phyloP scores from a whole-genome alignment of 1,140 invertebrate species.

The Triops cancriformis region DNA sequence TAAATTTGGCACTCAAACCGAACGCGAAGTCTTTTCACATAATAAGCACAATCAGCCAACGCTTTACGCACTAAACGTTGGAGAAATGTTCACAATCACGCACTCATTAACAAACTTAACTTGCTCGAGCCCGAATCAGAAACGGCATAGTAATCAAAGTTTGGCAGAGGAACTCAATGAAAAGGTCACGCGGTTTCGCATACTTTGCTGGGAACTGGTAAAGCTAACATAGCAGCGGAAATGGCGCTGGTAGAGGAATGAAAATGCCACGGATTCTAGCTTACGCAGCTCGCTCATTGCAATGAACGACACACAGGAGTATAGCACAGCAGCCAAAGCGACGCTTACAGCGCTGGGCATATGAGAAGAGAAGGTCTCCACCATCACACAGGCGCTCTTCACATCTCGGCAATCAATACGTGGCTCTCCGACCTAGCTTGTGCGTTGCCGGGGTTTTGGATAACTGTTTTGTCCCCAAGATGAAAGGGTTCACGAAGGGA shows the following conservation, averaged over 20 bases:
- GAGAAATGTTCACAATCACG: background rate
- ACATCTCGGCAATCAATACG: background rate
- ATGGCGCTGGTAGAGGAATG: background rate
- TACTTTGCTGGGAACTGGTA: background rate
- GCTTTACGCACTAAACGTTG: background rate
- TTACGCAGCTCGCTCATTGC: background rate
- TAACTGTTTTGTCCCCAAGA: background rate
- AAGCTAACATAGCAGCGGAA: background rate
- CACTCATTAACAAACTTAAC: background rate
- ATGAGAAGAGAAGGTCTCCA: background rate
- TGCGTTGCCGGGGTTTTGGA: background rate
- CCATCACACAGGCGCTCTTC: constrained; percentile 12
- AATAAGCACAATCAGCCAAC: background rate
- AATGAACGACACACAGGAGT: background rate
- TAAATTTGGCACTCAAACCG: background rate
- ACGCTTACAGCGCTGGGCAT: background rate
- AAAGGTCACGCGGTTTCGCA: background rate
- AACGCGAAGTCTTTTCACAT: background rate
- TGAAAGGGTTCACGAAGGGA: background rate
- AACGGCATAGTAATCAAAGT: background rate
- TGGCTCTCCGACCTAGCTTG: background rate
- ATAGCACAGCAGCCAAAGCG: background rate
- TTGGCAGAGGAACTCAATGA: background rate
- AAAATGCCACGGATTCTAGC: background rate
- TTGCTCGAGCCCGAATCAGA: background rate